A percentile compares a stretch with the other conserved stretches of the same genome.
These are phyloP conservation scores for Anthopleura xanthogrammica DNA, from an alignment of 92 coral and sea anemone genomes.

Conservation along the genomic window DNA sequence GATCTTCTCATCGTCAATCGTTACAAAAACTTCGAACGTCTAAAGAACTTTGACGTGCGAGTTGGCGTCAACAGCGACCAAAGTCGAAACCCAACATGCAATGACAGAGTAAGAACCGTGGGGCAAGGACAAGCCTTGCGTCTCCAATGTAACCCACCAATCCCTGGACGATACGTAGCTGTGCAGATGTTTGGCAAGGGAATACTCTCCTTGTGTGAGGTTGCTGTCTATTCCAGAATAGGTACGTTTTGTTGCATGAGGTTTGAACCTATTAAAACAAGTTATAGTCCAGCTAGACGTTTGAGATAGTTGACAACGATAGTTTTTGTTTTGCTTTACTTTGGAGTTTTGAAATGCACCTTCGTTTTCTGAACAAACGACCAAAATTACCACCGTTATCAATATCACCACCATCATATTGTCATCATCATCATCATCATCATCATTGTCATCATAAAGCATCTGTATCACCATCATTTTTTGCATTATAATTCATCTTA, in stretches of 20 bases:
- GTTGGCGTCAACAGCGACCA: constrained; percentile 66
- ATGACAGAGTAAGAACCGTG: constrained; percentile 85
- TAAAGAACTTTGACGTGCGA: constrained; percentile 88
- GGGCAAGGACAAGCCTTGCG: constrained; percentile 85
- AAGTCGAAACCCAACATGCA: constrained; percentile 80
- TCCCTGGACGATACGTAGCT: constrained; percentile 95
- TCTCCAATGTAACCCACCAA: constrained; percentile 93
- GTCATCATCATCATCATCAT: too few species aligned
- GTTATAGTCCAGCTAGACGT: too few species aligned
- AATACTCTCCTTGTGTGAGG: constrained; percentile 86
- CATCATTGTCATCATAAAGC: too few species aligned
- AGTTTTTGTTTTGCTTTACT: too few species aligned
- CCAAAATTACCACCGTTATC: too few species aligned
- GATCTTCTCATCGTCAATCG: constrained; percentile 88
- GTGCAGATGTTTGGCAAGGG: constrained; percentile 97
- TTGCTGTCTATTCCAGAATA: constrained; percentile 83
- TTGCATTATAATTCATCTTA: too few species aligned
- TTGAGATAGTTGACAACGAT: too few species aligned
- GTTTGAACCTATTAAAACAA: too few species aligned
- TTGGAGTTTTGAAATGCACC: too few species aligned
- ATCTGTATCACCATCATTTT: too few species aligned
- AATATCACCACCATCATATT: too few species aligned
- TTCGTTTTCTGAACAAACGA: too few species aligned
- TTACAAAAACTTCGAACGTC: constrained; percentile 69
- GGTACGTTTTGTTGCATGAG: constrained; percentile 31